phyloP scores from a whole-genome alignment of 2,797 vertebrate genomes.

The Austrolebias charrua region DNA sequence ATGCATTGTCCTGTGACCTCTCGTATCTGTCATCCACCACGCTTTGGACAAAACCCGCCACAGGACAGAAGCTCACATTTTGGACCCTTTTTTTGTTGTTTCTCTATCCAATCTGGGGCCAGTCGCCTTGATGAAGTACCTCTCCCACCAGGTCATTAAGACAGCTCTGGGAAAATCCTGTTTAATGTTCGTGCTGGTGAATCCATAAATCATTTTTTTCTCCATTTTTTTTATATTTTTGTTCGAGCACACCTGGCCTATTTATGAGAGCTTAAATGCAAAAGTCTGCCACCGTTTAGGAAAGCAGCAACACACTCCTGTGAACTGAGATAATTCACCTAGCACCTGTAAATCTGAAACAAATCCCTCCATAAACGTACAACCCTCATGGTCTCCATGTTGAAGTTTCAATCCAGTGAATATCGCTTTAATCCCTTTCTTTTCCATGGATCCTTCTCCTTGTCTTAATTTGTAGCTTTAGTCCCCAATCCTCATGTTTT shows the following conservation, averaged over 20 bases:
- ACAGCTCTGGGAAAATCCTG: constrained; percentile 80
- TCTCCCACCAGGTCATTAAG: constrained; percentile 80
- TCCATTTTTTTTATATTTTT: constrained; percentile 71
- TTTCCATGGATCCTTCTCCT: constrained; percentile 27
- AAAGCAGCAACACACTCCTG: constrained; percentile 41
- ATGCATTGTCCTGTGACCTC: constrained; percentile 49
- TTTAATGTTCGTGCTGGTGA: constrained; percentile 76
- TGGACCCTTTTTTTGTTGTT: constrained; percentile 52
- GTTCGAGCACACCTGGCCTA: constrained; percentile 74
- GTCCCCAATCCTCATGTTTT: constrained; percentile 21
- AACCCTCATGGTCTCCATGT: constrained; percentile 24
- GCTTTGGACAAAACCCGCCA: constrained; percentile 16
- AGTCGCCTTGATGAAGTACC: constrained; percentile 75
- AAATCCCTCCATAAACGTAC: constrained; percentile 28
- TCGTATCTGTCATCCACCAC: constrained; percentile 33
- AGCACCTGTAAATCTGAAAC: constrained; percentile 46
- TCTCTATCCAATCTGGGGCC: constrained; percentile 64
- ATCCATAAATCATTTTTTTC: constrained; percentile 80
- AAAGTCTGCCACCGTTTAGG: constrained; percentile 67
- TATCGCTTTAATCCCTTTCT: constrained; percentile 18
- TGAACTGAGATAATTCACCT: constrained; percentile 56
- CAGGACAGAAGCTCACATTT: constrained; percentile 61
- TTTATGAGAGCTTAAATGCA: constrained; percentile 71
- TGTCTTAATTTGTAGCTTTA: constrained; percentile 38
- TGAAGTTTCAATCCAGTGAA: constrained; percentile 6